Evolutionary conservation across 2,888 invertebrate genomes (phyloP), one percentile per base, ranked within the genome.

Genomic region (Pogonocherus hispidulus): DNA sequence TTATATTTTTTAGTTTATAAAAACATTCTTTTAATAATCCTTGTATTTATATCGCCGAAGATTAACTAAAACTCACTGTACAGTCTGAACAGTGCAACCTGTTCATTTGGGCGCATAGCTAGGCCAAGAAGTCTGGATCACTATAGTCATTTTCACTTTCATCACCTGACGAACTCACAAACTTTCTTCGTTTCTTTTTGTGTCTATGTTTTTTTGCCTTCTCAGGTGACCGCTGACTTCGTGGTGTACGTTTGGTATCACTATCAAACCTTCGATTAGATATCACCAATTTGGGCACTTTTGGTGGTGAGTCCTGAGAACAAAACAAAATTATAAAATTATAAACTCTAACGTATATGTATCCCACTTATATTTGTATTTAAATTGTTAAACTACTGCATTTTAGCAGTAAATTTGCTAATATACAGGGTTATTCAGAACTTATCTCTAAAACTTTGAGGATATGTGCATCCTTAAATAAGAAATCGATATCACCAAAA

Each of bases 91-190:
- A 75, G 72, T 79, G 66, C 32, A 67, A 68, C 51, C 66, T 71
- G 66, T 67, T 71, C 67, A 70, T 59, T 60, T 62, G 67, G 66
- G 71, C 67, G 68, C 74, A 74, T 73, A 78, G 79, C 81, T 85
- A 85, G 82, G 84, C 85, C 83, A 84, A 82, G 74, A 84, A 86
- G 80, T 86, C 86, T 68, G 86, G 86, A 82, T 91, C 91, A 86
- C 91, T 91, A 83, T 85, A 89, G 83, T 91, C 90, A 80, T 90
- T 90, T 76, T 89, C 78, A 84, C 89, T 90, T 72, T 91, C 91
- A 70, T 90, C 90, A 71, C 88, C 89, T 8, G 89, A 86, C 63
- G 86, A 88, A 75, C 88, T 87, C 63, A 86, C 83, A 59, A 88
- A 83, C 80, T 87, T 87, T 85, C 88, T 87, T 72, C 88, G 86